These are phyloP conservation scores for Nebria brevicollis DNA, from an alignment of 2,888 invertebrate genomes.

Conservation along the genomic window DNA sequence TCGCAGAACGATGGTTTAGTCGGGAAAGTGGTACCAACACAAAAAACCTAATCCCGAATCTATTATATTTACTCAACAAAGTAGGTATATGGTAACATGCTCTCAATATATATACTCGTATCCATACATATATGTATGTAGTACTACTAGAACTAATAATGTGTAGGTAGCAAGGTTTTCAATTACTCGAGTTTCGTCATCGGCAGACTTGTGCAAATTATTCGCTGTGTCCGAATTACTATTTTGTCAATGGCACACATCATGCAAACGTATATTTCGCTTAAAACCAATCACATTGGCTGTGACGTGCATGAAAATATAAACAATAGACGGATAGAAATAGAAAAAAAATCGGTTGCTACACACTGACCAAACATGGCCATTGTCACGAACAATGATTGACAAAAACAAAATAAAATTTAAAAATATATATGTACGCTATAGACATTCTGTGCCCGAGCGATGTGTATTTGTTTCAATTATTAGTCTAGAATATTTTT, in stretches of 20 bases:
- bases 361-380: not conserved
- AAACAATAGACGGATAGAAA: not conserved
- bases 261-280: not conserved
- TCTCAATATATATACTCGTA: not conserved
- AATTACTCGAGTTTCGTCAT: not conserved
- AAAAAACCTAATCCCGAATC: not conserved
- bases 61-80: not conserved
- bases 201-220: not conserved
- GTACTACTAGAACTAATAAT: too few species aligned
- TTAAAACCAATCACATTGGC: not conserved
- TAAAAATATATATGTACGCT: not conserved
- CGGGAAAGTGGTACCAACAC: not conserved
- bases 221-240: not conserved
- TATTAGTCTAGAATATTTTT: not conserved
- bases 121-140: too few species aligned
- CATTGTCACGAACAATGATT: too few species aligned
- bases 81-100: not conserved
- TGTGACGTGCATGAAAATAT: not conserved
- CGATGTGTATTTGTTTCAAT: not conserved
- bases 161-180: not conserved
- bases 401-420: not conserved
- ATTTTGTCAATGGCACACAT: not conserved
- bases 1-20: not conserved
- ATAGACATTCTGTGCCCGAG: not conserved
- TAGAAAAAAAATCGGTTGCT: not conserved